Evolutionary conservation across 2,113 vertebrate species (phyloP).

Genomic region (Lichenostomus cassidix): DNA sequence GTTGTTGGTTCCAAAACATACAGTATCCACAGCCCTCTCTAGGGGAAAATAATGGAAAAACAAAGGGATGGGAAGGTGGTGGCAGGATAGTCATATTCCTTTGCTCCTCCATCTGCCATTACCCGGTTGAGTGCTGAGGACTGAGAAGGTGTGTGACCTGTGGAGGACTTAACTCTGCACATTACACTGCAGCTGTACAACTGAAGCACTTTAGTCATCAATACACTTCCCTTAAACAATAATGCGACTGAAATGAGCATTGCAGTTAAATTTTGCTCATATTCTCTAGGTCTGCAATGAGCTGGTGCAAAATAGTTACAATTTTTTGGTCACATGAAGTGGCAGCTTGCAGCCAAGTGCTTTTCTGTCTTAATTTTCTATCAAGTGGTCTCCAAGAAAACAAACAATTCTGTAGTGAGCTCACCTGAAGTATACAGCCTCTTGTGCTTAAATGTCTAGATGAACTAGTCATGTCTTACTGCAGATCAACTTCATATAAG

Average conservation of each 20-base stretch:
- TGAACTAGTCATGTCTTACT: not conserved
- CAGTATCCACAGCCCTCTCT: not conserved
- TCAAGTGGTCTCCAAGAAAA: not conserved
- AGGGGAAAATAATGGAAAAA: not conserved
- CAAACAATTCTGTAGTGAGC: not conserved
- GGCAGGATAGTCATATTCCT: not conserved
- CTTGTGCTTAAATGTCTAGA: not conserved
- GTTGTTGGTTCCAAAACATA: not conserved
- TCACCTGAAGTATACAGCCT: not conserved
- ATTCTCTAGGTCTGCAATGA: not conserved
- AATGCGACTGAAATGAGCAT: accelerated
- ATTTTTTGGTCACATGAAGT: not conserved
- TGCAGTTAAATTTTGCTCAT: not conserved
- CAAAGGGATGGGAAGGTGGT: not conserved
- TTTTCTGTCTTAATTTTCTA: not conserved
- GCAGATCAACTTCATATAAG: not conserved
- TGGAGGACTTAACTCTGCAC: not conserved
- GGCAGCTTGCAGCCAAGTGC: not conserved
- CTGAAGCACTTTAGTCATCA: not conserved
- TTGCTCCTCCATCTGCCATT: not conserved
- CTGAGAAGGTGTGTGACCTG: not conserved
- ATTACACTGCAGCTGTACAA: not conserved
- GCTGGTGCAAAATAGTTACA: not conserved
- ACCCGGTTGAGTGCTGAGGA: not conserved
- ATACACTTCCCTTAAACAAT: not conserved